Percentiles rank a stretch among this genome's conserved stretches.
phyloP scores from a whole-genome alignment of 2,797 vertebrate species.

The Thunnus albacares region DNA sequence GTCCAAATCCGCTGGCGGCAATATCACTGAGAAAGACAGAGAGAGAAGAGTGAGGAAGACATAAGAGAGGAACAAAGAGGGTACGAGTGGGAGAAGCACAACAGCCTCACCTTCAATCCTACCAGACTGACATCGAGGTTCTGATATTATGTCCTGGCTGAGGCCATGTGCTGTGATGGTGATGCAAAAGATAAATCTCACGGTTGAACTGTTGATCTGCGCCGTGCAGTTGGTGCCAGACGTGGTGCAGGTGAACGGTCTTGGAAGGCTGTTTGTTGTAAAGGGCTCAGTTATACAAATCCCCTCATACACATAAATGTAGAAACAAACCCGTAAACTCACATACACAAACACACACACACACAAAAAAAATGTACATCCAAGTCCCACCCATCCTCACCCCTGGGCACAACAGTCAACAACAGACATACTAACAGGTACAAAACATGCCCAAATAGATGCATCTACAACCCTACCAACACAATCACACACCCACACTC shows the following conservation, averaged over 20 bases:
- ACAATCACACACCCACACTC: too few species aligned
- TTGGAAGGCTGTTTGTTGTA: not conserved
- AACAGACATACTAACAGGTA: not conserved
- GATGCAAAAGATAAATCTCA: conserved; percentile 59
- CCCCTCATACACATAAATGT: not conserved
- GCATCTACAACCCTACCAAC: not conserved
- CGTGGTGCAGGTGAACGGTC: conserved; percentile 57
- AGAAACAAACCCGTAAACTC: not conserved
- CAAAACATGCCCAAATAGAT: not conserved
- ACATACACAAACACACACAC: not conserved
- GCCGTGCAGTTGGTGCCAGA: conserved; percentile 53
- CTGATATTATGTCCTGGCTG: conserved; percentile 4
- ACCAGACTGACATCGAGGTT: conserved; percentile 62
- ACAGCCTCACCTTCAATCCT: conserved; percentile 61
- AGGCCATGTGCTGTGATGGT: conserved; percentile 43
- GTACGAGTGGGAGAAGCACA: not conserved
- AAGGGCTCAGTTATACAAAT: not conserved
- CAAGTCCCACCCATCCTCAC: too few species aligned
- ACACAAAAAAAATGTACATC: not conserved
- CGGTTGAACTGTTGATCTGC: fast-evolving
- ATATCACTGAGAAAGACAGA: conserved; percentile 63
- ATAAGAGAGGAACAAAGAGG: not conserved
- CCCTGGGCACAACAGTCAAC: not conserved
- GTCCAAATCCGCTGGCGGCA: conserved; percentile 60
- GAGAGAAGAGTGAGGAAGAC: conserved; percentile 1